A percentile compares a stretch with the other conserved stretches of the same genome.
These are phyloP conservation scores for Eucriotettix oculatus DNA, from an alignment of 2,888 invertebrate genomes.

Conservation along the genomic window DNA sequence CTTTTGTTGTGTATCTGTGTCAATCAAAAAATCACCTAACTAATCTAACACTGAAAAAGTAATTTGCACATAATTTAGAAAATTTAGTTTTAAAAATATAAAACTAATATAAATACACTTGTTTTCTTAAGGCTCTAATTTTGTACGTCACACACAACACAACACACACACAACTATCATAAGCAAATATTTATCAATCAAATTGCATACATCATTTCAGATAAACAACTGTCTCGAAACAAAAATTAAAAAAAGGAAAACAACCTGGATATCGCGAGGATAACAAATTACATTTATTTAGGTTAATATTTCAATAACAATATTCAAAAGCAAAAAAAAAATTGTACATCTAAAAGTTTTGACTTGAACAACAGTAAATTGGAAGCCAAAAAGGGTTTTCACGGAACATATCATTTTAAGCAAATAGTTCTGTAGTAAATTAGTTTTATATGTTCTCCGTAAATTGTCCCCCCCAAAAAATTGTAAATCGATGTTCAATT, in stretches of 20 bases:
- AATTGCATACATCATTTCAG: too few species aligned
- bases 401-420: slow-evolving; percentile 13
- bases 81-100: background rate
- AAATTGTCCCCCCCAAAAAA: background rate
- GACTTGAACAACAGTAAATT: background rate
- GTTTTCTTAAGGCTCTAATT: background rate
- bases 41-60: background rate
- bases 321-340: background rate
- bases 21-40: background rate
- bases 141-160: background rate
- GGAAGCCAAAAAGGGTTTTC: background rate
- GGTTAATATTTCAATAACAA: background rate
- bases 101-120: background rate
- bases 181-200: too few species aligned
- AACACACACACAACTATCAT: background rate
- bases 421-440: slow-evolving; percentile 11
- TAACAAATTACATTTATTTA: too few species aligned
- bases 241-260: too few species aligned
- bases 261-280: too few species aligned
- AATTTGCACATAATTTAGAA: background rate
- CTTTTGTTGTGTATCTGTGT: background rate
- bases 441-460: slow-evolving; percentile 13
- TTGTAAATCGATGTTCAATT: too few species aligned
- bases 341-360: too few species aligned
- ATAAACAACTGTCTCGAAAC: too few species aligned